Conservation (phyloP, 1,140 invertebrate species). For the Euwallacea similis region DNA sequence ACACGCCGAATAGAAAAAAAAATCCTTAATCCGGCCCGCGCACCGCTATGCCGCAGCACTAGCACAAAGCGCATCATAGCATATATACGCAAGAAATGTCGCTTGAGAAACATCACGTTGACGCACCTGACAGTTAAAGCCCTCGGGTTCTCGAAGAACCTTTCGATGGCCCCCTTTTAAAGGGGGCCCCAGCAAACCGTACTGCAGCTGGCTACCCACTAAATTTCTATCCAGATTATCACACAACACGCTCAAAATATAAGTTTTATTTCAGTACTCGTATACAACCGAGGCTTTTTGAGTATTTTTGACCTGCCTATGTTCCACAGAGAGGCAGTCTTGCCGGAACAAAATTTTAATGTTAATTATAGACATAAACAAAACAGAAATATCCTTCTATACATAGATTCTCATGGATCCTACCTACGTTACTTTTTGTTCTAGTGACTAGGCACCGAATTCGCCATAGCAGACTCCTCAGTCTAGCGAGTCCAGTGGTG, state of each 20-base stretch:
- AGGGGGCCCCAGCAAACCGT: constrained; percentile 36
- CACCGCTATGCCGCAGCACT: constrained; percentile 20
- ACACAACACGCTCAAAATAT: constrained; percentile 53
- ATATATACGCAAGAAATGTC: constrained; percentile 18
- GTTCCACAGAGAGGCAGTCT: constrained; percentile 49
- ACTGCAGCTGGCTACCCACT: constrained; percentile 50
- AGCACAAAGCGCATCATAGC: constrained; percentile 26
- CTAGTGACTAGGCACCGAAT: too few species aligned
- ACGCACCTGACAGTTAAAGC: background rate
- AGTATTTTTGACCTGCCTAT: constrained; percentile 53
- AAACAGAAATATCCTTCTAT: constrained; percentile 54
- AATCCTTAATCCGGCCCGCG: constrained; percentile 21
- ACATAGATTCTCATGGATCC: constrained; percentile 50
- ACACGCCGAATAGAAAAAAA: background rate
- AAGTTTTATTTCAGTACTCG: constrained; percentile 56
- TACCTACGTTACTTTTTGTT: constrained; percentile 15
- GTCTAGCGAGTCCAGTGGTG: too few species aligned
- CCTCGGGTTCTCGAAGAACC: constrained; percentile 1
- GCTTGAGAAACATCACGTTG: constrained; percentile 12
- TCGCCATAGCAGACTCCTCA: too few species aligned
- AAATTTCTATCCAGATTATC: constrained; percentile 52
- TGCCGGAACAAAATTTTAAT: constrained; percentile 54
- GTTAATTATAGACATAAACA: constrained; percentile 56
- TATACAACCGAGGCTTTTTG: constrained; percentile 54
- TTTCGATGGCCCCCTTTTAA: constrained; percentile 23